A percentile compares a stretch with the other conserved stretches of the same genome.
Conservation (phyloP, 2,113 vertebrate genomes). For the Sitta europaea region DNA sequence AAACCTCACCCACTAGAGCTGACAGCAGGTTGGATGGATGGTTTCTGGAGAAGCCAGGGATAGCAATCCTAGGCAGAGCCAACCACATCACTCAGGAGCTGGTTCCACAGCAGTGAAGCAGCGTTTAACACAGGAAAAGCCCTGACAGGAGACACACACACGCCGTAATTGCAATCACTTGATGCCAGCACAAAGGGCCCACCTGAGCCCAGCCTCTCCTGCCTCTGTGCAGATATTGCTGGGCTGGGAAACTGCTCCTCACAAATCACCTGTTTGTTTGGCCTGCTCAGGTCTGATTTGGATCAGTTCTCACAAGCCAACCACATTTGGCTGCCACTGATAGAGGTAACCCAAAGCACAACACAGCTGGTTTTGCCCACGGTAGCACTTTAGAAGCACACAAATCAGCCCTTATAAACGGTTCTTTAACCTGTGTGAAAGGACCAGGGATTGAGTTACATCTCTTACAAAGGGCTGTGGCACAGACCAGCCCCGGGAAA, state of each 20-base stretch:
- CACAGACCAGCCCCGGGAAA: not conserved
- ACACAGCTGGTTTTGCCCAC: not conserved
- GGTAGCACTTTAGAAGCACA: not conserved
- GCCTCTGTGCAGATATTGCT: not conserved
- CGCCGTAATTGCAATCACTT: fast-evolving
- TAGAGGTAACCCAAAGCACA: not conserved
- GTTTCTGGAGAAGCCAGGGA: not conserved
- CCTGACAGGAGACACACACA: not conserved
- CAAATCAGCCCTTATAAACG: not conserved
- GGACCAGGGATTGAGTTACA: not conserved
- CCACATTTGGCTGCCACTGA: not conserved
- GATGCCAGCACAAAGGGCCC: not conserved
- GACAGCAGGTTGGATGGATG: not conserved
- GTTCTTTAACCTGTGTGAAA: not conserved
- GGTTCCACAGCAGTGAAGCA: not conserved
- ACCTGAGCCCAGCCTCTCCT: not conserved
- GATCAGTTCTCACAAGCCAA: not conserved
- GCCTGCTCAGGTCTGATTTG: not conserved
- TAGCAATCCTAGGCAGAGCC: not conserved
- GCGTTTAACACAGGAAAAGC: not conserved
- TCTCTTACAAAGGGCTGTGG: not conserved
- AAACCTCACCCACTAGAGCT: not conserved
- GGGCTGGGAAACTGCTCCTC: not conserved
- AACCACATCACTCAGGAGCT: not conserved
- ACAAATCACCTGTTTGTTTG: not conserved